Percentiles rank a stretch among this genome's conserved stretches.
These are phyloP conservation scores for Lepeophtheirus salmonis DNA, from an alignment of 1,140 invertebrate genomes.

Conservation along the genomic window DNA sequence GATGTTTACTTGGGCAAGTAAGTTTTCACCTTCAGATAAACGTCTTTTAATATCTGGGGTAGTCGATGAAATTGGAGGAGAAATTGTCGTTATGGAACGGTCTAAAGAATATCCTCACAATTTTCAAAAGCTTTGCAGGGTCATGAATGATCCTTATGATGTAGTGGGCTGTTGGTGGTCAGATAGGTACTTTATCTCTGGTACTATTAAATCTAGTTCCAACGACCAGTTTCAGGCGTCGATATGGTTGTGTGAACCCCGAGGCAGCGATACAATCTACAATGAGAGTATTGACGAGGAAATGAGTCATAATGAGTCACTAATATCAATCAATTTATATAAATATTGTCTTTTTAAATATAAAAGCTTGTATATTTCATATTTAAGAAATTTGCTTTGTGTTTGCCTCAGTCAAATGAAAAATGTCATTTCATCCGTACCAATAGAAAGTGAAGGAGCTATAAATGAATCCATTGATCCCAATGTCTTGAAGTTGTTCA, in stretches of 20 bases:
- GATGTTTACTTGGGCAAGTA: not conserved
- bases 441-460: too few species aligned
- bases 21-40: not conserved
- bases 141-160: constrained; percentile 68
- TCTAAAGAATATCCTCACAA: not conserved
- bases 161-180: constrained; percentile 77
- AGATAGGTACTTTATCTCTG: constrained; percentile 57
- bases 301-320: not conserved
- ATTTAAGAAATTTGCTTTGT: not conserved
- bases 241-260: constrained; percentile 1
- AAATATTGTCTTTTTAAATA: not conserved
- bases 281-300: not conserved
- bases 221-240: not conserved
- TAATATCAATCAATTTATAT: not conserved
- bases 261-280: not conserved
- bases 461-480: not conserved
- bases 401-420: not conserved
- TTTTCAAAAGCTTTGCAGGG: constrained; percentile 47
- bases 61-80: not conserved
- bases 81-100: constrained; percentile 3
- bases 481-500: not conserved
- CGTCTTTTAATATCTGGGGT: constrained; percentile 1
- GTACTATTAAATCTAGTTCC: constrained; percentile 25
- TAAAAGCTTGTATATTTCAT: not conserved
- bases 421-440: too few species aligned